Base-by-base conservation (phyloP, 30 jellyfish, hydroid and myxozoan genomes). In the Mastigias papua region DNA sequence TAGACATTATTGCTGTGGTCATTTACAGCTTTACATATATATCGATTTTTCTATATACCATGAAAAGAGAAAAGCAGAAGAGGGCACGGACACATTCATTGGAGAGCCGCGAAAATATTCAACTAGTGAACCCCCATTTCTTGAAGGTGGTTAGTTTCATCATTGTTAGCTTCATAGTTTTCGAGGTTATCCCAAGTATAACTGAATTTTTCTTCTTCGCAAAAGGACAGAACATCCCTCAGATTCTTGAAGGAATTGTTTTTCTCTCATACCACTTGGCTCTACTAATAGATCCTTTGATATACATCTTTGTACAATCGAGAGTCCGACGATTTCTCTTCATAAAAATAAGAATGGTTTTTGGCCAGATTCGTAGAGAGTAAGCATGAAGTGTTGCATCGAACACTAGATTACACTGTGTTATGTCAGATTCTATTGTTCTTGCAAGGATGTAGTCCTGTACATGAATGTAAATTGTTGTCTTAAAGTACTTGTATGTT, bases 161-260 rank as follows among this genome's bases (percentile, higher is more conserved):
- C 48, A 57, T 25, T 58, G n/a, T 71, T 21, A 83, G 86, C 10
- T 83, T 49, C 34, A 2, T 83, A 58, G 70, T 83, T 29, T 83
- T 83, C 57, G 92, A 83, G 42, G 92, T 83, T 10, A 34, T 60
- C 25, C 92, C 92, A 8, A 69, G 86, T 6, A 60, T 63, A 19
- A 67, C 72, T 7, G 73, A 58, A 4, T 20, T 69, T 65, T 22
- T 34, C 19, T 83, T 34, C 19, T 57, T 61, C 34, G 61, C 37
- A 62, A 83, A 34, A 5, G 67, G 57, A 15, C 27, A 20, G 1
- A 34, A 23, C 6, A 61, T 83, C 29, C 80, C 86, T 1, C 50
- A 62, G 17, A 27, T 64, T 15, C 86, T 83, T 23, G 92, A 60
- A 35, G 76, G 80, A 16, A 20, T 49, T 10, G 46, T 69, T 13